phyloP scores from a whole-genome alignment of 2,113 vertebrate species.

The Triplophysa siluroides region DNA sequence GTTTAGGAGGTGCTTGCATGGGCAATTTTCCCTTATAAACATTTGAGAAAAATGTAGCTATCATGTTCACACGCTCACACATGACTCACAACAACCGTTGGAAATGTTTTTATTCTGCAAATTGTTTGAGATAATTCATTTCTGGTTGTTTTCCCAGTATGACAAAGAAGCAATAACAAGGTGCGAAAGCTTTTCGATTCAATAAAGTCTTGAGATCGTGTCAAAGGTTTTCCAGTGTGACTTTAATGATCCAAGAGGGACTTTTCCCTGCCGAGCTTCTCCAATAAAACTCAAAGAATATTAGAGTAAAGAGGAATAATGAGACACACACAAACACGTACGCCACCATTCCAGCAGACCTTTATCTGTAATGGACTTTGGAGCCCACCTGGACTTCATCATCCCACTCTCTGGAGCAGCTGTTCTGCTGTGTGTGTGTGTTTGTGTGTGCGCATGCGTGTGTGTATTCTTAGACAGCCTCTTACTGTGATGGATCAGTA shows the following conservation, averaged over 20 bases:
- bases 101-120: background rate
- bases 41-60: slow-evolving; percentile 47
- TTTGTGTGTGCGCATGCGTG: slow-evolving; percentile 27
- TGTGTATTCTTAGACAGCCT: slow-evolving; percentile 66
- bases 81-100: background rate
- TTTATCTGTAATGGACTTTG: slow-evolving; percentile 51
- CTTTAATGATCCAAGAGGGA: slow-evolving; percentile 56
- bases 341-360: slow-evolving; percentile 20
- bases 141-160: slow-evolving; percentile 14
- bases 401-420: slow-evolving; percentile 53
- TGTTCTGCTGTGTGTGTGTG: slow-evolving; percentile 40
- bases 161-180: slow-evolving; percentile 41
- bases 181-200: slow-evolving; percentile 57
- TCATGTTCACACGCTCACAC: slow-evolving; percentile 33
- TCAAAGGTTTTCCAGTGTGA: slow-evolving; percentile 50
- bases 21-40: slow-evolving; percentile 49
- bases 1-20: slow-evolving; percentile 44
- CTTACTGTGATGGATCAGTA: slow-evolving; percentile 77
- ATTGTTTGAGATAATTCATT: slow-evolving; percentile 1
- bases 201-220: slow-evolving; percentile 51
- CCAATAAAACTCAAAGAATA: slow-evolving; percentile 20
- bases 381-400: slow-evolving; percentile 76
- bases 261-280: slow-evolving; percentile 27
- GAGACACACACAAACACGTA: slow-evolving; percentile 17
- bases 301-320: slow-evolving; percentile 12